These are phyloP conservation scores for Podarcis lilfordi DNA, from an alignment of 2,797 vertebrate genomes.

Conservation along the genomic window DNA sequence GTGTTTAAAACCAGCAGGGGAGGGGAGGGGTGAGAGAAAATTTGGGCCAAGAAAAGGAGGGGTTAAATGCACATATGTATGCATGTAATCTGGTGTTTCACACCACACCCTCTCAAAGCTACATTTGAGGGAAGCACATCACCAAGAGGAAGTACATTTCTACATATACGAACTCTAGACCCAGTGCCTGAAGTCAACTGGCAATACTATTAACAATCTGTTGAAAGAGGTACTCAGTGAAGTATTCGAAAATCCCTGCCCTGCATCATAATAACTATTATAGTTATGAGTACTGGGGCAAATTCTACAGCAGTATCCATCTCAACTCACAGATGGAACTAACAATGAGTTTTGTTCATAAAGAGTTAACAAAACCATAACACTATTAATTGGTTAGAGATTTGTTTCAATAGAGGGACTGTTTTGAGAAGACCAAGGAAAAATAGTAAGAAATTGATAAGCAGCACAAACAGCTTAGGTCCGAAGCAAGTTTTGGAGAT, in stretches of 20 bases:
- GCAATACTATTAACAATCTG: not conserved
- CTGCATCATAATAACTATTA: not conserved
- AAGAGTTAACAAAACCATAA: not conserved
- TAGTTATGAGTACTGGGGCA: not conserved
- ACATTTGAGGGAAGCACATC: not conserved
- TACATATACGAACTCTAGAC: not conserved
- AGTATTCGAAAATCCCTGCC: not conserved
- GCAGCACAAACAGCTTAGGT: accelerated
- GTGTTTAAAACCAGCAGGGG: not conserved
- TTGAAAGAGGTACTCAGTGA: not conserved
- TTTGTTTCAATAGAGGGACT: not conserved
- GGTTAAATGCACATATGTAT: not conserved
- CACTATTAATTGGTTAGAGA: not conserved
- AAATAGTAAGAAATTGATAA: not conserved
- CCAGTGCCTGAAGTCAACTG: not conserved
- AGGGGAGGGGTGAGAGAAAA: not conserved
- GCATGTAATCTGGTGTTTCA: not conserved
- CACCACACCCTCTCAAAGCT: not conserved
- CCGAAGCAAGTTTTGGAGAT: constrained; percentile 29
- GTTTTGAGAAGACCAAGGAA: not conserved
- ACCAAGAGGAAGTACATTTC: not conserved
- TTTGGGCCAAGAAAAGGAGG: not conserved
- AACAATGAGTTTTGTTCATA: not conserved
- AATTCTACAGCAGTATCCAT: not conserved
- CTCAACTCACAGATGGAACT: not conserved